Evolutionary conservation across 1,140 invertebrate genomes (phyloP).

Genomic region (Drosophila sulfurigaster): DNA sequence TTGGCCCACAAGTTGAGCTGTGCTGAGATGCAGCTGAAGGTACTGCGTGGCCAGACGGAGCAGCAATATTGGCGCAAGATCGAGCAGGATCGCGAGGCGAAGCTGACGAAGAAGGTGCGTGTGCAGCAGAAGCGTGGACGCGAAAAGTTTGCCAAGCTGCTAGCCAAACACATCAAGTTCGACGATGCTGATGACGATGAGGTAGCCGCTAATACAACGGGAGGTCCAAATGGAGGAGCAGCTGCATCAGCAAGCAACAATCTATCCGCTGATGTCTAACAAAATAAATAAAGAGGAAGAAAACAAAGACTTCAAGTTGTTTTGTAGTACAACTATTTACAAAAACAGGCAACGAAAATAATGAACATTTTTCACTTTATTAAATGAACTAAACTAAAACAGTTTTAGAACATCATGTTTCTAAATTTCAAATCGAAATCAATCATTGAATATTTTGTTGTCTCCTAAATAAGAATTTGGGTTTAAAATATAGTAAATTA

Average conservation of each 20-base stretch:
- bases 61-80: slow-evolving; percentile 89
- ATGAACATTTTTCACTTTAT: no score
- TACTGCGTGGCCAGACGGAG: slow-evolving; percentile 87
- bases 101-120: slow-evolving; percentile 87
- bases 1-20: slow-evolving; percentile 76
- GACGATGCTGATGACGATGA: slow-evolving; percentile 85
- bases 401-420: no score
- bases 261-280: slow-evolving; percentile 13
- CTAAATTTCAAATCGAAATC: no score
- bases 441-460: no score
- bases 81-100: slow-evolving; percentile 86
- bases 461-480: no score
- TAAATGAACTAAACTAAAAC: no score
- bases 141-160: slow-evolving; percentile 88
- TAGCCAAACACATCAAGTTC: slow-evolving; percentile 88
- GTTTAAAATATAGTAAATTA: no score
- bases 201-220: not conserved
- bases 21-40: slow-evolving; percentile 69
- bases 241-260: not conserved
- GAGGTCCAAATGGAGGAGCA: no score
- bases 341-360: no score
- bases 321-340: no score
- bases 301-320: no score
- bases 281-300: no score
- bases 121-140: slow-evolving; percentile 86